These are phyloP conservation scores for Oreochromis mossambicus DNA, from an alignment of 2,797 vertebrate species.

Conservation along the genomic window DNA sequence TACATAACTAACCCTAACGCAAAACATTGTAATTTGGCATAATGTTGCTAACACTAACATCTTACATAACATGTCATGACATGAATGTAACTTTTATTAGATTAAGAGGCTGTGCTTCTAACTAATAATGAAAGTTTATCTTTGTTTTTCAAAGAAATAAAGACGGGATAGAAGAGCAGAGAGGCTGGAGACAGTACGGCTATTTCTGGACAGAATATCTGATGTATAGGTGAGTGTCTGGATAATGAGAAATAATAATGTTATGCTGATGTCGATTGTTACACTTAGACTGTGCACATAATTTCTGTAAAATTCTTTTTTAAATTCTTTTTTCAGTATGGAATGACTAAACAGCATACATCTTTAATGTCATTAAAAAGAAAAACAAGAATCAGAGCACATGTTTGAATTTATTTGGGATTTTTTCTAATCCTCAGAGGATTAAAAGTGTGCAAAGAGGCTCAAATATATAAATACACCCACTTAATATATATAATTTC, in stretches of 20 bases:
- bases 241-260: background rate
- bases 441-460: background rate
- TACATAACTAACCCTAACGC: background rate
- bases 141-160: background rate
- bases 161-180: background rate
- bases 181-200: background rate
- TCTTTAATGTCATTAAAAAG: background rate
- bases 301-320: rapidly evolving
- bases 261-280: background rate
- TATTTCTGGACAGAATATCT: background rate
- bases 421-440: background rate
- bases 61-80: background rate
- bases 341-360: background rate
- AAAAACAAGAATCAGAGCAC: background rate
- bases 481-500: background rate
- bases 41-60: background rate
- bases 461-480: background rate
- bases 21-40: background rate
- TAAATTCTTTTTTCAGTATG: background rate
- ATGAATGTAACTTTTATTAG: background rate
- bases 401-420: background rate
- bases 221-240: background rate
- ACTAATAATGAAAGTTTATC: background rate
- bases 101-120: background rate
- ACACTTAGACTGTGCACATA: background rate